These are phyloP conservation scores for Tineola bisselliella DNA, from an alignment of 2,888 invertebrate species.

Conservation along the genomic window DNA sequence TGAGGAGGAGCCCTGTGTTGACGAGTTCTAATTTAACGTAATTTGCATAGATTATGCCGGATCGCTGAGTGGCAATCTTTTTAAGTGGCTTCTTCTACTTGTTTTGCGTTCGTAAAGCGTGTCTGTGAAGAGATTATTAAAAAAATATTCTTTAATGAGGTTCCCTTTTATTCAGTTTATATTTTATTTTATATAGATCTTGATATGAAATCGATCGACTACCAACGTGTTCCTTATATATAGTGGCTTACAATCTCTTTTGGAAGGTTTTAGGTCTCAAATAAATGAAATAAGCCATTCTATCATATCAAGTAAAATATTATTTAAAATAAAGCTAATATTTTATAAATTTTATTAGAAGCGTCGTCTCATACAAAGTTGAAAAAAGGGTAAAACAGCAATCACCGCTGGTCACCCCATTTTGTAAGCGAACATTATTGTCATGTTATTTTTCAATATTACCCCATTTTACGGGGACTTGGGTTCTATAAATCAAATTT, in stretches of 20 bases:
- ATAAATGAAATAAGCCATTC: too few relatives aligned
- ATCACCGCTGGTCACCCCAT: conserved; percentile 31
- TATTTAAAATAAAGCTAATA: too few relatives aligned
- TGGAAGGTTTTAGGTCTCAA: too few relatives aligned
- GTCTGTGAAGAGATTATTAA: conserved; percentile 57
- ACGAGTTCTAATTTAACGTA: conserved; percentile 66
- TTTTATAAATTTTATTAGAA: neutral
- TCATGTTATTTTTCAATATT: conserved; percentile 64
- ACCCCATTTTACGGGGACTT: conserved; percentile 53
- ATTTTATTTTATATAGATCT: too few relatives aligned
- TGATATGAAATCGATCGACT: too few relatives aligned
- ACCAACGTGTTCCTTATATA: too few relatives aligned
- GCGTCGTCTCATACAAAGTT: neutral
- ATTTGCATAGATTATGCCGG: conserved; percentile 68
- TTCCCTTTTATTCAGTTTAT: neutral
- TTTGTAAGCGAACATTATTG: conserved; percentile 58
- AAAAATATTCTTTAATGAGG: neutral
- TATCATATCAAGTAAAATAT: too few relatives aligned
- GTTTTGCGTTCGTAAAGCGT: conserved; percentile 55
- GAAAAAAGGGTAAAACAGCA: neutral
- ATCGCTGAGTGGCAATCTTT: conserved; percentile 68
- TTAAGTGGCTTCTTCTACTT: conserved; percentile 65
- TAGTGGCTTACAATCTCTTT: too few relatives aligned
- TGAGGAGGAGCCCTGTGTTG: conserved; percentile 55
- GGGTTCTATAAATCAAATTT: conserved; percentile 64